These are phyloP conservation scores for Anolis apletophallus DNA, from an alignment of 2,797 vertebrate species.

Conservation along the genomic window DNA sequence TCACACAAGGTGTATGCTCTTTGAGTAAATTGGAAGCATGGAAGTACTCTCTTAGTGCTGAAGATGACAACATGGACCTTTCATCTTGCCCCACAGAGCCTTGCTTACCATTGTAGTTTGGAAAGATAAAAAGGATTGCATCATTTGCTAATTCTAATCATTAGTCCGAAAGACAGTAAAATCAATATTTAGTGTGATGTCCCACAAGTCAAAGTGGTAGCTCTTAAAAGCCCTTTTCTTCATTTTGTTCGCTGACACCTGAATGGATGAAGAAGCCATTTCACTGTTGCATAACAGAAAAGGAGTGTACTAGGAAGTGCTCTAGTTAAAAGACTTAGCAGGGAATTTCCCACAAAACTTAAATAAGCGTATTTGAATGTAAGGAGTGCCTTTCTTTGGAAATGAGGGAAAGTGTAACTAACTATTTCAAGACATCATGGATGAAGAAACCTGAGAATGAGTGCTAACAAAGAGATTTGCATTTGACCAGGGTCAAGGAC, in stretches of 20 bases:
- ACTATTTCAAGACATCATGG: not conserved
- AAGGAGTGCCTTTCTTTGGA: not conserved
- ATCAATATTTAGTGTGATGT: too few relatives aligned
- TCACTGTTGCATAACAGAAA: conserved; percentile 37
- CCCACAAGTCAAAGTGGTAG: conserved; percentile 17
- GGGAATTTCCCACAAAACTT: not conserved
- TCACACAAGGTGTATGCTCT: not conserved
- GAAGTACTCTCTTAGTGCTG: not conserved
- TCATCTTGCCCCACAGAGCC: not conserved
- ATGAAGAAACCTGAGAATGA: not conserved
- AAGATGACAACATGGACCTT: not conserved
- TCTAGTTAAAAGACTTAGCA: not conserved
- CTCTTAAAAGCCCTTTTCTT: conserved; percentile 28
- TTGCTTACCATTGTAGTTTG: not conserved
- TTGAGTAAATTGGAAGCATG: not conserved
- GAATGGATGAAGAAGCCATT: not conserved
- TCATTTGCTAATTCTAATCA: too few relatives aligned
- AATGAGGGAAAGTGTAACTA: not conserved
- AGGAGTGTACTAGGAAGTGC: conserved; percentile 21
- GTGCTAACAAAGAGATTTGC: not conserved
- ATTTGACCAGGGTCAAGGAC: not conserved
- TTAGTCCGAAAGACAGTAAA: too few relatives aligned
- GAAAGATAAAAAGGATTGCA: not conserved
- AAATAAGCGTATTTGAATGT: not conserved
- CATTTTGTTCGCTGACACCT: conserved; percentile 22